Base-by-base conservation (phyloP, 2,113 vertebrate genomes). In the Dendropsophus ebraccatus region DNA sequence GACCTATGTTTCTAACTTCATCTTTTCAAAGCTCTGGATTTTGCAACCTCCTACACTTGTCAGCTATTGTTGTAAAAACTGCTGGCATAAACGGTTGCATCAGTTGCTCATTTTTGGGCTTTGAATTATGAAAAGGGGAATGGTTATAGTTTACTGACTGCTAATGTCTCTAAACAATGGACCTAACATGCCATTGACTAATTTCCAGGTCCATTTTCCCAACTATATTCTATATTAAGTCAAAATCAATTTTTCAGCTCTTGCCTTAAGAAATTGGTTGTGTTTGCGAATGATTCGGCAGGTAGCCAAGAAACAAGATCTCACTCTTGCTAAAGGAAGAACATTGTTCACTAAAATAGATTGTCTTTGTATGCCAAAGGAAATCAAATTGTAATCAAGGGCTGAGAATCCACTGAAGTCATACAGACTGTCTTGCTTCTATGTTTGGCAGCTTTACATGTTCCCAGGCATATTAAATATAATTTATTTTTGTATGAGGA, bases 291-390 rank as follows among this genome's bases (percentile, higher is more conserved):
- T 76, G 90, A 89, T 87, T 81, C 83, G 91, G 91, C 89, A 75
- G 56, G 88, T 72, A 87, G 92, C 92, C 93, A 93, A 94, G 91
- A 88, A 92, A 89, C 90, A 87, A 85, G 90, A 91, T 89, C 92
- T 93, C 87, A 83, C 91, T 92, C 92, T 92, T 90, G 88, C 87
- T 94, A 92, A 91, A 96, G 96, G 95, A 97, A 96, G 94, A 96
- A 94, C 94, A 96, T 96, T 97, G 96, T 97, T 91, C 93, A 94
- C 96, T 89, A 96, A 96, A 97, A 97, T 97, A 96, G 95, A 91
- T 93, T 92, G 92, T 84, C 93, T 94, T 96, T 94, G 94, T 93
- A 96, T 95, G 94, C 92, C 93, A 90, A 90, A 96, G 96, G 96
- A 97, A 97, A 96, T 95, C 92, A 95, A 96, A 93, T 94, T 92